Evolutionary conservation across 2,888 invertebrate species (phyloP), one percentile per base, ranked within the genome.

Genomic region (Coecobrya sp.): DNA sequence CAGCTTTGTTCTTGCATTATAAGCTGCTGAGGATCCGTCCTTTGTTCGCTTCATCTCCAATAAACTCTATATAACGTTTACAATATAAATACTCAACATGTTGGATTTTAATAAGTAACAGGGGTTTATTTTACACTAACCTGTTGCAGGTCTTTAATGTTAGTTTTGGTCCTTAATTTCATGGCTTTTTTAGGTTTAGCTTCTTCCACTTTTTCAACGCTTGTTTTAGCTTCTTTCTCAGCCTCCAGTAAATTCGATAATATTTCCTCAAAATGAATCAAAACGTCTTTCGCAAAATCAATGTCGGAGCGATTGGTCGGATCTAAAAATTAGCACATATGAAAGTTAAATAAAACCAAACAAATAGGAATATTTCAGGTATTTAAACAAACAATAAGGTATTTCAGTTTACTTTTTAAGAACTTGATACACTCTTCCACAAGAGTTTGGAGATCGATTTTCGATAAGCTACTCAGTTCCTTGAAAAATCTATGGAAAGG

Each of bases 401-500:
- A n/a, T n/a, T n/a, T n/a, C n/a, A 79, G 0, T 1, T 22, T 73
- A 91, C 91, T 19, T 68, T 86, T 52, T 27, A 92, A 70, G 79
- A 86, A 89, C 4, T 8, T 11, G n/a, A 79, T 36, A 19, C 87
- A 85, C 1, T 88, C 90, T 27, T 86, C 42, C 0, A 92, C 1
- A 11, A 90, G 3, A 0, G 30, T 45, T 11, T 42, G 8, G 2
- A 89, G 16, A 25, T 81, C 73, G 0, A n/a, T 5, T 73, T 92
- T 92, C 7, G 92, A 84, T 13, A 86, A 13, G 22, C 19, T 62
- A 8, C 27, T 25, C 0, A 92, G 8, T 2, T 42, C 19, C 22
- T 68, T 25, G 13, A 92, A 86, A 27, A 92, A 73, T 27, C 68
- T 81, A 10, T 79, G 49, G 19, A 92, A 70, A 0, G 81, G n/a